These are phyloP conservation scores for Erannis defoliaria DNA, from an alignment of 2,888 invertebrate genomes.

Conservation along the genomic window DNA sequence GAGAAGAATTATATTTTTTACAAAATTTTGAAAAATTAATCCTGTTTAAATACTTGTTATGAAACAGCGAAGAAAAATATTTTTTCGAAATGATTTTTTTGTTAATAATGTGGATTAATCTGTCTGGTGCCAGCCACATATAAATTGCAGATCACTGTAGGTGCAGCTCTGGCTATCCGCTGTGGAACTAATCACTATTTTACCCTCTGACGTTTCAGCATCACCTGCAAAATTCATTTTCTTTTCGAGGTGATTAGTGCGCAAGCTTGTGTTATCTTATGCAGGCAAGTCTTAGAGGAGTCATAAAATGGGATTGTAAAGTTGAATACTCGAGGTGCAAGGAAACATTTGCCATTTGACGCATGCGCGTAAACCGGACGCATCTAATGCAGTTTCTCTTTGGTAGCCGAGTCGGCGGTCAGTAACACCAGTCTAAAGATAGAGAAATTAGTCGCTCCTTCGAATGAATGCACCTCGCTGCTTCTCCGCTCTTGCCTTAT, in stretches of 20 bases:
- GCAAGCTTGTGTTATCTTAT: constrained; percentile 14
- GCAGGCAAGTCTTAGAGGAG: constrained; percentile 16
- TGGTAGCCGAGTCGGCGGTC: constrained; percentile 70
- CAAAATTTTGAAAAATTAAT: too few relatives aligned
- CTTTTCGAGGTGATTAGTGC: neutral
- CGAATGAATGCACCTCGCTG: constrained; percentile 72
- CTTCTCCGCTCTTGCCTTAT: constrained; percentile 73
- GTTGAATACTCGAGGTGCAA: constrained; percentile 30
- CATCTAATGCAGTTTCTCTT: constrained; percentile 81
- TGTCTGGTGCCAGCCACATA: too few relatives aligned
- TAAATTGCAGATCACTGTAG: too few relatives aligned
- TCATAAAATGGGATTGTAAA: constrained; percentile 34
- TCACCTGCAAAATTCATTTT: too few relatives aligned
- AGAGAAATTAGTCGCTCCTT: constrained; percentile 83
- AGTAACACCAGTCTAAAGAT: constrained; percentile 83
- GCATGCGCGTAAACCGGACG: constrained; percentile 77
- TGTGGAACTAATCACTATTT: too few relatives aligned
- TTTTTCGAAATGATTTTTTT: too few relatives aligned
- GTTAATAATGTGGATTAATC: too few relatives aligned
- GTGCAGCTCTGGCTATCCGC: too few relatives aligned
- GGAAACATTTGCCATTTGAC: constrained; percentile 59
- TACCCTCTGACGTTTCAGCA: too few relatives aligned
- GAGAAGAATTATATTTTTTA: too few relatives aligned
- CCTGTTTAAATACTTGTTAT: too few relatives aligned
- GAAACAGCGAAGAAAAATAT: too few relatives aligned